A percentile compares a stretch with the other conserved stretches of the same genome.
These are phyloP conservation scores for Caretta caretta DNA, from an alignment of 2,113 vertebrate species.

Conservation along the genomic window DNA sequence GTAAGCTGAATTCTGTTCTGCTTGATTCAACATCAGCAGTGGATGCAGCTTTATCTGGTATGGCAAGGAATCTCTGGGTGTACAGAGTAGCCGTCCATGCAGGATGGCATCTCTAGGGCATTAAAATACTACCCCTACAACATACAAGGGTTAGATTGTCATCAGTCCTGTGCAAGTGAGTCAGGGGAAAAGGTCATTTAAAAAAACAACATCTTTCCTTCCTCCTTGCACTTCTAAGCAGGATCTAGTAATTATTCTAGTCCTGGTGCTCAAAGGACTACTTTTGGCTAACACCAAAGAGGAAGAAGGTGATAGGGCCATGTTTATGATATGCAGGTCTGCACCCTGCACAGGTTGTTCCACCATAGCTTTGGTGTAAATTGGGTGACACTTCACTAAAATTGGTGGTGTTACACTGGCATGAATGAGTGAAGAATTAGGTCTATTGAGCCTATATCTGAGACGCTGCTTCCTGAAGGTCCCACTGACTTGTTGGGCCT, in stretches of 20 bases:
- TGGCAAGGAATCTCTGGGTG: no score
- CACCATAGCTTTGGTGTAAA: no score
- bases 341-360: background rate
- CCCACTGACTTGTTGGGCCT: no score
- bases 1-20: background rate
- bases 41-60: no score
- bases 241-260: background rate
- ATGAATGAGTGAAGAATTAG: no score
- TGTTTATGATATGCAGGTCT: background rate
- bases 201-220: background rate
- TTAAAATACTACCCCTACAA: no score
- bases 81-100: no score
- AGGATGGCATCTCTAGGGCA: no score
- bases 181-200: background rate
- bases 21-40: background rate
- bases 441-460: no score
- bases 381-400: no score
- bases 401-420: no score
- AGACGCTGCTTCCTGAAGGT: no score
- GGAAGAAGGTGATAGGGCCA: background rate
- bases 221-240: background rate
- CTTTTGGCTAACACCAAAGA: background rate
- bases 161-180: background rate
- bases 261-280: background rate
- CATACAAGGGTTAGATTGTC: background rate